Evolutionary conservation across 2,888 invertebrate genomes (phyloP).

Genomic region (Plebejus melissa): DNA sequence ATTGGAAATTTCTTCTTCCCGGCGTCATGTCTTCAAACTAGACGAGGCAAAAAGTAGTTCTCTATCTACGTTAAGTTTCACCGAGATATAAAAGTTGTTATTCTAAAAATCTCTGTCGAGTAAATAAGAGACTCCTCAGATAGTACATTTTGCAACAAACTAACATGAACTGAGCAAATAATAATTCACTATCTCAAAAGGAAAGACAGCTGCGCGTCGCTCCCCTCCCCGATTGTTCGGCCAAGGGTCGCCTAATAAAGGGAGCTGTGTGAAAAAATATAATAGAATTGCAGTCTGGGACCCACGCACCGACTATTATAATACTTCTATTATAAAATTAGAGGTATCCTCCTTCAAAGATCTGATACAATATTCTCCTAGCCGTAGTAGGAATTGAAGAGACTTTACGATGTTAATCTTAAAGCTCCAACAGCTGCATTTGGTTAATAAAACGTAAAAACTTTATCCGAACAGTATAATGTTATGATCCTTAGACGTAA

Average conservation of each 20-base stretch:
- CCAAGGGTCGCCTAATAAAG: conserved; percentile 70
- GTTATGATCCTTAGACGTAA: not conserved
- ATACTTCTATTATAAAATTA: conserved; percentile 29
- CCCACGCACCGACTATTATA: conserved; percentile 49
- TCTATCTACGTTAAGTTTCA: conserved; percentile 16
- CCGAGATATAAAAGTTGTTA: conserved; percentile 16
- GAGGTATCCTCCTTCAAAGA: conserved; percentile 11
- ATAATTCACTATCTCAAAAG: conserved; percentile 53
- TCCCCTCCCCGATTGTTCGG: conserved; percentile 71
- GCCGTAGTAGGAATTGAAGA: not conserved
- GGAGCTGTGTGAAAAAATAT: conserved; percentile 66
- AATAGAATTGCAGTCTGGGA: conserved; percentile 66
- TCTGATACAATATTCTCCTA: conserved; percentile 4
- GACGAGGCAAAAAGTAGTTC: conserved; percentile 16
- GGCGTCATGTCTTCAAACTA: conserved; percentile 25
- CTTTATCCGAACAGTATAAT: not conserved
- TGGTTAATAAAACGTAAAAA: not conserved
- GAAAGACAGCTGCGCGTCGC: conserved; percentile 73
- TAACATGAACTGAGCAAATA: conserved; percentile 50
- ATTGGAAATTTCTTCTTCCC: conserved; percentile 54
- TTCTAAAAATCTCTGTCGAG: not conserved
- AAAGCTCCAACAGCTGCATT: conserved; percentile 16
- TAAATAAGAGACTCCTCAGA: not conserved
- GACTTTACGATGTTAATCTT: conserved; percentile 1
- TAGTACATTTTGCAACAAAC: conserved; percentile 51